Conservation (phyloP, 30 jellyfish, hydroid and myxozoan genomes). For the Aurelia aurita complex sp. Pacific region DNA sequence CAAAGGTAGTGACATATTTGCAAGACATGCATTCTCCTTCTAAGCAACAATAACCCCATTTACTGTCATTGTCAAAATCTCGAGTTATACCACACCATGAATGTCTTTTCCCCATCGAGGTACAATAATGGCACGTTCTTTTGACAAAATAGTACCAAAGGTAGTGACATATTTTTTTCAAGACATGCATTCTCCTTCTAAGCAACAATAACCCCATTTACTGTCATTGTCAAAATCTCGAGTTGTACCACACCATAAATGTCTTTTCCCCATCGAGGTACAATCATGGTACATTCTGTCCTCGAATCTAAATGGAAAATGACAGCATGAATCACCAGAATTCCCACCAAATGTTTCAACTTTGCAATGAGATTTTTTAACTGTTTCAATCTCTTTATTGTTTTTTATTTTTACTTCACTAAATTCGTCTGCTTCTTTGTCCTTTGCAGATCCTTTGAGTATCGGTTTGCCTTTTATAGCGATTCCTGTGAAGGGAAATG, state of each 20-base stretch:
- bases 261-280: slow-evolving; percentile 24
- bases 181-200: slow-evolving; percentile 53
- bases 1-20: slow-evolving; percentile 43
- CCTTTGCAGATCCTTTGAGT: neutral
- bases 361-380: slow-evolving; percentile 16
- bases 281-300: slow-evolving; percentile 67
- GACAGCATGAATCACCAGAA: slow-evolving; percentile 55
- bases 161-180: slow-evolving; percentile 3
- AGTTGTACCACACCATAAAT: slow-evolving; percentile 79
- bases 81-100: slow-evolving; percentile 72
- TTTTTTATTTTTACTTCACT: neutral
- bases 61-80: slow-evolving; percentile 52
- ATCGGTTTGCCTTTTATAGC: neutral
- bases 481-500: too few species aligned
- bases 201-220: slow-evolving; percentile 77
- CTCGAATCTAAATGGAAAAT: slow-evolving; percentile 63
- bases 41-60: slow-evolving; percentile 53
- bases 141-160: slow-evolving; percentile 33
- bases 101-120: slow-evolving; percentile 22
- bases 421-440: neutral
- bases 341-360: slow-evolving; percentile 77
- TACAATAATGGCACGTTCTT: slow-evolving; percentile 54
- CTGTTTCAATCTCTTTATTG: neutral
- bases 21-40: slow-evolving; percentile 49
- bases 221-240: slow-evolving; percentile 62